These are phyloP conservation scores for Drosophila stalkeri DNA, from an alignment of 2,888 invertebrate species.

Conservation along the genomic window DNA sequence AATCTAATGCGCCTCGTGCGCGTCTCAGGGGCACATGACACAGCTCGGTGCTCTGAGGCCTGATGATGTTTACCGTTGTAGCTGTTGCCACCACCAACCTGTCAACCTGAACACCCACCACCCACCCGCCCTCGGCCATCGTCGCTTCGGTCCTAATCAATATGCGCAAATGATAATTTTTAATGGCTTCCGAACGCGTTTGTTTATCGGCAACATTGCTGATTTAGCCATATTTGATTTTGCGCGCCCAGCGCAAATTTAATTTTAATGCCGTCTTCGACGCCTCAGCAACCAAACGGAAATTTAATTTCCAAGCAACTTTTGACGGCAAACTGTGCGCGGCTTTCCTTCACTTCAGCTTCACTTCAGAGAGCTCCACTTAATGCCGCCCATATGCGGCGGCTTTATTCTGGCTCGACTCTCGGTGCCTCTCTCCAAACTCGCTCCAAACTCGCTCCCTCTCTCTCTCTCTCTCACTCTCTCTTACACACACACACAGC, in stretches of 20 bases:
- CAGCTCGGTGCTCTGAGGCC: constrained; percentile 27
- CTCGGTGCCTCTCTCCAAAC: neutral
- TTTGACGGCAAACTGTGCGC: constrained; percentile 43
- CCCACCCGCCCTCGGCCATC: neutral
- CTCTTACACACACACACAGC: neutral
- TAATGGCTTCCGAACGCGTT: constrained; percentile 82
- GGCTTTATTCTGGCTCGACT: constrained; percentile 5
- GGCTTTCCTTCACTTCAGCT: constrained; percentile 4
- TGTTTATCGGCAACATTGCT: constrained; percentile 78
- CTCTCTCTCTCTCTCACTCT: neutral
- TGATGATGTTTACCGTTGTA: constrained; percentile 58
- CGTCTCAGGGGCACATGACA: constrained; percentile 67
- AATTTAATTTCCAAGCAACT: constrained; percentile 77
- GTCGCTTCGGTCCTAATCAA: constrained; percentile 64
- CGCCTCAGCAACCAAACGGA: constrained; percentile 70
- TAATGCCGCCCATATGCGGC: constrained; percentile 65
- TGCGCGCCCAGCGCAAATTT: constrained; percentile 68
- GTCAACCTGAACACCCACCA: neutral
- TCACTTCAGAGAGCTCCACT: constrained; percentile 31
- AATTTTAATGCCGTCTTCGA: constrained; percentile 67
- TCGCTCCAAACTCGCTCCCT: neutral
- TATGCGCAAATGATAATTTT: constrained; percentile 82
- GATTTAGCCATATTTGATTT: constrained; percentile 77
- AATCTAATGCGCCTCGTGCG: constrained; percentile 72
- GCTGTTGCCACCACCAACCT: neutral